Conservation (phyloP, 2,797 vertebrate species). For the Thalassophryne amazonica region DNA sequence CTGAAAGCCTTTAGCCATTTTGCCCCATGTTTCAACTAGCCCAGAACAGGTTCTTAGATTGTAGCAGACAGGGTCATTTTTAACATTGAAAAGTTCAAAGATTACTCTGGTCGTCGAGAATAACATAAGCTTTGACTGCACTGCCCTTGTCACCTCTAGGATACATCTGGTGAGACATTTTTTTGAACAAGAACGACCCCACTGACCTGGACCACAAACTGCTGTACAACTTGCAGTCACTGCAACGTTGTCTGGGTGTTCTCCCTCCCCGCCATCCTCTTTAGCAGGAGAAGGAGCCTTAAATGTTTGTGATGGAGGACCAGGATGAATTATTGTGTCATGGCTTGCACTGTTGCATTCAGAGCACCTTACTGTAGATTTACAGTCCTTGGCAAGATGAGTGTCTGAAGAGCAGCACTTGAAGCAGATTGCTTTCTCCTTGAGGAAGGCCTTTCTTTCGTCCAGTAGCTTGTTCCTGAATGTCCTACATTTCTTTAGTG, state of each 20-base stretch:
- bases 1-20: conserved; percentile 8
- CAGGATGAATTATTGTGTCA: background rate
- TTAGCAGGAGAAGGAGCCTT: conserved; percentile 3
- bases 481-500: conserved; percentile 16
- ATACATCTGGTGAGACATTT: conserved; percentile 27
- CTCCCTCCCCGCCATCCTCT: conserved; percentile 9
- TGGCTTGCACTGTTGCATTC: conserved; percentile 12
- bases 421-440: conserved; percentile 19
- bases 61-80: background rate
- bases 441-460: conserved; percentile 17
- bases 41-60: conserved; percentile 26
- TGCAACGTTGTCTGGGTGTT: background rate
- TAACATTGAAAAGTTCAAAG: background rate
- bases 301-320: background rate
- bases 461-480: background rate
- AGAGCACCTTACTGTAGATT: conserved; percentile 2
- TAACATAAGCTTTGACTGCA: conserved; percentile 13
- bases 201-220: conserved; percentile 8
- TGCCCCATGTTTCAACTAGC: background rate
- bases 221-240: conserved; percentile 12
- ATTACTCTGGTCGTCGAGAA: conserved; percentile 29
- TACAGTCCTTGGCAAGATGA: conserved; percentile 23
- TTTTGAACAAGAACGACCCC: conserved; percentile 14
- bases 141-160: background rate
- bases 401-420: conserved; percentile 9